phyloP scores from a whole-genome alignment of 2,888 invertebrate genomes.

The Tinea semifulvella region DNA sequence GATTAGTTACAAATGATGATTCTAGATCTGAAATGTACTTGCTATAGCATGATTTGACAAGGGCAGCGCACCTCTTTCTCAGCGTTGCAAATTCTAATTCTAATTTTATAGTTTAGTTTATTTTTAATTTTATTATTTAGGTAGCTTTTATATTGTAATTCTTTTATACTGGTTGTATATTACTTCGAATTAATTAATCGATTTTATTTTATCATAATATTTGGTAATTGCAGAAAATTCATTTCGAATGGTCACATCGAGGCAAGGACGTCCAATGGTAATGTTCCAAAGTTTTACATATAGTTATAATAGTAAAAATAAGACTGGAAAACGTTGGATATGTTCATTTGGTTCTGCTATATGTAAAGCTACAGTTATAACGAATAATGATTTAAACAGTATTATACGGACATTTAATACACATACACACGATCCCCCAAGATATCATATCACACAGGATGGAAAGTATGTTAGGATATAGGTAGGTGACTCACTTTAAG shows the following conservation, averaged over 20 bases:
- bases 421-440: conserved; percentile 7
- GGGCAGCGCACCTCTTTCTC: too few relatives aligned
- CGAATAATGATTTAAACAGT: neutral
- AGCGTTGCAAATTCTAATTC: too few relatives aligned
- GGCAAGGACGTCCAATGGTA: conserved; percentile 4
- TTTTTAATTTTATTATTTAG: too few relatives aligned
- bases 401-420: neutral
- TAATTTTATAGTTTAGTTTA: too few relatives aligned
- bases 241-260: neutral
- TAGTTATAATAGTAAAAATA: neutral
- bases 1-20: too few relatives aligned
- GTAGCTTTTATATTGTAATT: too few relatives aligned
- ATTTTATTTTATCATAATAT: too few relatives aligned
- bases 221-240: neutral
- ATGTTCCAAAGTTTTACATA: neutral
- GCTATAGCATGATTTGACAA: too few relatives aligned
- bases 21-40: too few relatives aligned
- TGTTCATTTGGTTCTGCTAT: neutral
- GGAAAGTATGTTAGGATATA: conserved; percentile 6
- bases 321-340: conserved; percentile 1
- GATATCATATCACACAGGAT: neutral
- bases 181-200: too few relatives aligned
- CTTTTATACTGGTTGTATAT: too few relatives aligned
- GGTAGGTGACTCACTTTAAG: too few relatives aligned
- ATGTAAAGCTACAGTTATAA: neutral